Conservation (phyloP, 2,797 vertebrate genomes). For the Huso huso region DNA sequence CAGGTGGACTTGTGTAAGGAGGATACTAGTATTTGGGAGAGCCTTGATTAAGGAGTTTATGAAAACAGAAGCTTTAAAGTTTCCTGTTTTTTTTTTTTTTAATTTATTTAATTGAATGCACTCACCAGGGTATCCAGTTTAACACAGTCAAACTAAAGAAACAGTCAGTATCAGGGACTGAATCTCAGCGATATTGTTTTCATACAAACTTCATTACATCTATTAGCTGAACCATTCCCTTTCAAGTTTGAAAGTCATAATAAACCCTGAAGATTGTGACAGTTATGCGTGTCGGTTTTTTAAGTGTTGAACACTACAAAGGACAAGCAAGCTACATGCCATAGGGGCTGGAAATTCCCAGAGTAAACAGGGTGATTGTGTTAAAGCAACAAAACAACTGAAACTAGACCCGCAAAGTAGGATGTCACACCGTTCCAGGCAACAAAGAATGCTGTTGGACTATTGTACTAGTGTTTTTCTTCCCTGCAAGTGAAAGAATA, state of each 20-base stretch:
- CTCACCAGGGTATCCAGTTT: no score
- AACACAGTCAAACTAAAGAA: no score
- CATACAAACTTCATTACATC: no score
- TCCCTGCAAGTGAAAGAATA: neutral
- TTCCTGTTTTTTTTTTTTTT: no score
- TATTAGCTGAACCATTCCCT: no score
- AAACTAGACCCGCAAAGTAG: slow-evolving; percentile 52
- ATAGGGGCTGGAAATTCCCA: slow-evolving; percentile 1
- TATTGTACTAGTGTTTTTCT: slow-evolving; percentile 39
- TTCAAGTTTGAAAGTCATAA: slow-evolving; percentile 15
- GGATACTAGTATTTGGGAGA: no score
- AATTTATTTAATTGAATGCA: no score
- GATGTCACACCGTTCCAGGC: slow-evolving; percentile 26
- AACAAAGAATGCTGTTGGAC: slow-evolving; percentile 27
- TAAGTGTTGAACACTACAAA: slow-evolving; percentile 29
- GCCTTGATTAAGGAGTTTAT: no score
- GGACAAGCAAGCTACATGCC: slow-evolving; percentile 13
- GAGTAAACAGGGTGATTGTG: slow-evolving; percentile 49
- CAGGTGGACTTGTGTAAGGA: no score
- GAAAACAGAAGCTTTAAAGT: no score
- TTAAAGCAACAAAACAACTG: slow-evolving; percentile 46
- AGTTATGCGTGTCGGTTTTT: slow-evolving; percentile 36
- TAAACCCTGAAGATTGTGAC: slow-evolving; percentile 38
- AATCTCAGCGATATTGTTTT: no score
- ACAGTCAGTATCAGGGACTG: no score